Evolutionary conservation across 2,888 invertebrate species (phyloP).

Genomic region (Graphium colonna): DNA sequence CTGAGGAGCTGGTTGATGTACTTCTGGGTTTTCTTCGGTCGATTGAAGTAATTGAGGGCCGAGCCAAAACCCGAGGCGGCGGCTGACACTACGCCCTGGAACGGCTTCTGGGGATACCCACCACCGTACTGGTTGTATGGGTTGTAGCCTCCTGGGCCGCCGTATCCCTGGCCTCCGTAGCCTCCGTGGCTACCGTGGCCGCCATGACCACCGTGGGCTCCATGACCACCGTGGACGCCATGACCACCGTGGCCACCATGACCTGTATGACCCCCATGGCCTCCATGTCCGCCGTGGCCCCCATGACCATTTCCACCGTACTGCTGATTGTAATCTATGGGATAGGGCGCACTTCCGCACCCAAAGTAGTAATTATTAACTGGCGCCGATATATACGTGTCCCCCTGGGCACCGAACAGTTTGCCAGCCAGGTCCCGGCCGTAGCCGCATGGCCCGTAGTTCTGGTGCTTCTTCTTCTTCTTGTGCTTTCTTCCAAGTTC

Average conservation of each 20-base stretch:
- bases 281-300: constrained; percentile 32
- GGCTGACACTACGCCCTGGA: constrained; percentile 56
- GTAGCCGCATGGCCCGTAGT: constrained; percentile 41
- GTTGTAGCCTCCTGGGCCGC: background rate
- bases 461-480: constrained; percentile 57
- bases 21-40: constrained; percentile 57
- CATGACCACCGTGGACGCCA: constrained; percentile 30
- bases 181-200: constrained; percentile 37
- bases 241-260: constrained; percentile 28
- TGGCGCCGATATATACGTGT: constrained; percentile 63
- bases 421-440: constrained; percentile 52
- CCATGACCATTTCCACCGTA: constrained; percentile 23
- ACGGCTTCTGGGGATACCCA: constrained; percentile 45
- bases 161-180: constrained; percentile 12
- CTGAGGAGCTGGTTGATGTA: constrained; percentile 59
- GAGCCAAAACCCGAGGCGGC: constrained; percentile 77
- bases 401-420: constrained; percentile 53
- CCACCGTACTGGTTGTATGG: constrained; percentile 16
- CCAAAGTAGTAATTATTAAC: constrained; percentile 68
- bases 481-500: constrained; percentile 53
- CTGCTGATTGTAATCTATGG: background rate
- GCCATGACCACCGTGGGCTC: constrained; percentile 21
- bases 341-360: constrained; percentile 41
- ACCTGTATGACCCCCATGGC: constrained; percentile 24
- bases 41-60: constrained; percentile 64